phyloP scores from a whole-genome alignment of 2,113 vertebrate genomes.

The Rhabdomys dilectus region DNA sequence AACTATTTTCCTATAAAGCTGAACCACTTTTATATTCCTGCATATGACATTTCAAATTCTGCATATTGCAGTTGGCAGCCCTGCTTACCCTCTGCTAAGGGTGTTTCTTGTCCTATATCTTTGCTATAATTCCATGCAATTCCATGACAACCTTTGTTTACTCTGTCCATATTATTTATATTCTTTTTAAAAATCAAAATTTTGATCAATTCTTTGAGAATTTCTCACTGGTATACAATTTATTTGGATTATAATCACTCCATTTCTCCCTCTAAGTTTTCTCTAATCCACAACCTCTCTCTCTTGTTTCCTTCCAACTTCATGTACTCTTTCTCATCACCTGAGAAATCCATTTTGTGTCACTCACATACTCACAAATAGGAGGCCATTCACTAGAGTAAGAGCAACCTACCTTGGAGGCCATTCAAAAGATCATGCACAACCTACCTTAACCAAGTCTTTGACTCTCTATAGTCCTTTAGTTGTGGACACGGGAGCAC shows the following conservation, averaged over 20 bases:
- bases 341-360: not conserved
- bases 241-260: not conserved
- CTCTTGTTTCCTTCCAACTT: not conserved
- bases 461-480: too few species aligned
- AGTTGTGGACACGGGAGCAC: too few species aligned
- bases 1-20: not conserved
- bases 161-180: not conserved
- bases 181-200: not conserved
- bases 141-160: not conserved
- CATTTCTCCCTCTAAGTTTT: not conserved
- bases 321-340: not conserved
- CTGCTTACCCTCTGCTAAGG: not conserved
- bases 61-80: not conserved
- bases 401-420: too few species aligned
- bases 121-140: not conserved
- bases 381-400: not conserved
- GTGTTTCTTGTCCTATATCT: accelerated
- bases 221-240: not conserved
- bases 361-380: not conserved
- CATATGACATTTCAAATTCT: not conserved
- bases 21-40: not conserved
- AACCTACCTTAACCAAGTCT: not conserved
- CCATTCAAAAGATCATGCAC: too few species aligned
- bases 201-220: not conserved
- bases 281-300: accelerated